Evolutionary conservation across 2,888 invertebrate genomes (phyloP).

Genomic region (Eretmocerus hayati): DNA sequence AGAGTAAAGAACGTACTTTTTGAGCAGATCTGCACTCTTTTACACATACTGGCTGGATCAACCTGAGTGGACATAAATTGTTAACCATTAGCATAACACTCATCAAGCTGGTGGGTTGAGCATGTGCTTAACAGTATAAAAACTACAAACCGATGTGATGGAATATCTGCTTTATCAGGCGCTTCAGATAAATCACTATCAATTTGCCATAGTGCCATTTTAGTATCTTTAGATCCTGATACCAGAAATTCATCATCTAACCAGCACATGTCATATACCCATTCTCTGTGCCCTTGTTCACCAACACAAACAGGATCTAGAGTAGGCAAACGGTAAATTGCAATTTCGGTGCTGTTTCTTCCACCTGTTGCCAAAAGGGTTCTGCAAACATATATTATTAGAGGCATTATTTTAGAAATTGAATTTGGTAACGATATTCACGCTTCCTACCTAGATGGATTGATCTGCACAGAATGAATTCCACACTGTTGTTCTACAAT

Average conservation of each 20-base stretch:
- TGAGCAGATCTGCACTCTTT: constrained; percentile 75
- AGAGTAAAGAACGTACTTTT: constrained; percentile 77
- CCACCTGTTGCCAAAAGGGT: constrained; percentile 88
- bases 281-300: constrained; percentile 83
- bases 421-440: constrained; percentile 1
- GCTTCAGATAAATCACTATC: constrained; percentile 48
- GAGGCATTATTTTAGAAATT: not conserved
- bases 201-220: constrained; percentile 84
- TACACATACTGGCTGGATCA: constrained; percentile 57
- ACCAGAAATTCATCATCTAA: constrained; percentile 92
- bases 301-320: constrained; percentile 91
- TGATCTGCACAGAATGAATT: constrained; percentile 89
- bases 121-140: not conserved
- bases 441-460: constrained; percentile 63
- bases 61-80: constrained; percentile 24
- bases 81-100: not conserved
- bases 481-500: constrained; percentile 71
- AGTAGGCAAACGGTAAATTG: constrained; percentile 85
- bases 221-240: constrained; percentile 87
- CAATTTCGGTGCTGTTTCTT: constrained; percentile 85
- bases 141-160: constrained; percentile 44
- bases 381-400: constrained; percentile 37
- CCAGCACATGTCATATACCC: constrained; percentile 93
- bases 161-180: constrained; percentile 48
- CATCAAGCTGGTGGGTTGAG: not conserved